phyloP scores from a whole-genome alignment of 2,888 invertebrate species.

The Halictus quadricinctus region DNA sequence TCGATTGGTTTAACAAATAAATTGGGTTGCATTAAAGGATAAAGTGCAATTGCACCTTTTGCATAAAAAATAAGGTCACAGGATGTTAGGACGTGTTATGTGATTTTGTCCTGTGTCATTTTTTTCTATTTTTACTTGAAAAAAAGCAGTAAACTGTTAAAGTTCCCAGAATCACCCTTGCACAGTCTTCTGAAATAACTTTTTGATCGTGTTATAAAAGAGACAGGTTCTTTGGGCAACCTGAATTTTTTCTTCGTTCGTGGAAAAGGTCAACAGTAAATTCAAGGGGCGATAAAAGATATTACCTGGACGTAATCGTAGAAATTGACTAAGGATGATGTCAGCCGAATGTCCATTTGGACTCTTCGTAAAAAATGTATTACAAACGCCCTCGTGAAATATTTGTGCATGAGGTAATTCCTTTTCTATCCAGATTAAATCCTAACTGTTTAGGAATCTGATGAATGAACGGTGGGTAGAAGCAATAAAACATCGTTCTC shows the following conservation, averaged over 20 bases:
- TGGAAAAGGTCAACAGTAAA: not conserved
- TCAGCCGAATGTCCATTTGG: not conserved
- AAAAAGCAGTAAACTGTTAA: not conserved
- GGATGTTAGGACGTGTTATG: too few species aligned
- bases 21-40: too few species aligned
- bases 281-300: not conserved
- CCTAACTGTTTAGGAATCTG: conserved; percentile 17
- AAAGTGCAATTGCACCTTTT: too few species aligned
- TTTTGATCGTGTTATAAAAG: too few species aligned
- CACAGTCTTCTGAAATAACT: too few species aligned
- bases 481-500: conserved; percentile 16
- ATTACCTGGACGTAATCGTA: not conserved
- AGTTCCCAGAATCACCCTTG: too few species aligned
- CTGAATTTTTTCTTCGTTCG: too few species aligned
- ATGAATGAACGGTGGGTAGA: not conserved
- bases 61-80: too few species aligned
- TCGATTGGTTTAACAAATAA: too few species aligned
- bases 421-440: conserved; percentile 8
- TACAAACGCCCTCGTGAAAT: not conserved
- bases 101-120: too few species aligned
- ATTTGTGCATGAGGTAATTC: not conserved
- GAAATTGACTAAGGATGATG: not conserved
- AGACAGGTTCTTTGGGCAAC: too few species aligned
- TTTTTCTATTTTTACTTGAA: too few species aligned
- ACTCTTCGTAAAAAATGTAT: not conserved